Evolutionary conservation across 2,888 invertebrate species (phyloP), one percentile per base, ranked within the genome.

Genomic region (Tachina grossa): DNA sequence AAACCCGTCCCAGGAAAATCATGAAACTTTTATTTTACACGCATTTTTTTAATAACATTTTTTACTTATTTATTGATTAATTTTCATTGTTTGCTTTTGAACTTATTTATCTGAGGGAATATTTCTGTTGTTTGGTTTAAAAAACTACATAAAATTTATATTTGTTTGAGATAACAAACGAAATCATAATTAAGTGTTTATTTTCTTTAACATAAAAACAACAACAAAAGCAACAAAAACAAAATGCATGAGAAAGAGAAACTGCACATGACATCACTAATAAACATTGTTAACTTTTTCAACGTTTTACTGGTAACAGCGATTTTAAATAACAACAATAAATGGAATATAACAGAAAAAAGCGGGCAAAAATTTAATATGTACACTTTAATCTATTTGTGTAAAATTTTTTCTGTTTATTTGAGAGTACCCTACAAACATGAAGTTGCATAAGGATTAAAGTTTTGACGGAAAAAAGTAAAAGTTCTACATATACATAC

Each of bases 161-260:
- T 83, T 76, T 71, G 53, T 76, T 63, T 47, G 22, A 71, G 76
- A 82, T 82, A 82, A 76, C 75, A 77, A 83, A 72, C 76, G 71
- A 71, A 77, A 71, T 77, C 49, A 83, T 82, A 82, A 82, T 85
- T 79, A 78, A 85, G 71, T 78, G 75, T 85, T 85, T 82, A 71
- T 77, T 74, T 53, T 16, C 57, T 57, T 63, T 82, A 19, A 43
- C 1, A 77, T 14, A 45, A 78, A 68, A 69, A 53, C 19, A 45
- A 49, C 43, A 63, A 53, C 14, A n/a, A n/a, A n/a, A n/a, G n/a
- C n/a, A n/a, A n/a, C n/a, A n/a, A n/a, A n/a, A n/a, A n/a, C n/a
- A n/a, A n/a, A n/a, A n/a, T n/a, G 22, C 43, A 68, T 9, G 59
- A 51, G 16, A 77, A n/a, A n/a, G 68, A 61, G 16, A 80, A 22